Evolutionary conservation across 2,888 invertebrate species (phyloP), one percentile per base, ranked within the genome.

Genomic region (Calliphora vomitoria): DNA sequence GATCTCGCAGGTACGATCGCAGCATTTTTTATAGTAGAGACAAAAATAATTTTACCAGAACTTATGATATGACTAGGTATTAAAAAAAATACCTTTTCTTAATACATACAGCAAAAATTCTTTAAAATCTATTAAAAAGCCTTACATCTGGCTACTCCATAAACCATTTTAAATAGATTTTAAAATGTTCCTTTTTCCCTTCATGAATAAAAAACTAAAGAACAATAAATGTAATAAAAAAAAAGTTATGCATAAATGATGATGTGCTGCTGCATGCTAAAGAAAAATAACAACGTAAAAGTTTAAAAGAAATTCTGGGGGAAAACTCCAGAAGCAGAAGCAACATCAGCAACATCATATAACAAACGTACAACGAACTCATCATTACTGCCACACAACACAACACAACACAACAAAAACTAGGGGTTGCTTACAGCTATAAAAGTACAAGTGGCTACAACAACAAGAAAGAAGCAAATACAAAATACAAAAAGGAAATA

Each of bases 401-500:
- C 20, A 41, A 31, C 15, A 62, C 8, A 55, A 35, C 50, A 20
- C 20, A 41, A 38, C 25, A 50, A 50, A 6, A 82, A 62, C 66
- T 62, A 58, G 78, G 87, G 84, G 84, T 84, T 87, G 87, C 78
- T 87, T 53, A 15, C 53, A 82, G 81, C 87, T 53, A 75, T 83
- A 25, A 76, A 62, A 76, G 50, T 66, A 80, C 83, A 75, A 80
- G 80, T 76, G 25, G 41, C 53, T 76, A 66, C 60, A 80, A 68
- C 10, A 58, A 58, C 31, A 68, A 79, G 2, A 10, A 68, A 79
- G 2, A 10, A 31, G 68, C 41, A 68, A 44, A 55, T 41, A 44
- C 64, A 44, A 68, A 44, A 55, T 41, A 44, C 64, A 44, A 11
- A 44, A 62, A n/a, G n/a, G 20, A 68, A 50, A 25, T 15, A 50